phyloP scores from a whole-genome alignment of 2,113 vertebrate species.

The Xenopus borealis region DNA sequence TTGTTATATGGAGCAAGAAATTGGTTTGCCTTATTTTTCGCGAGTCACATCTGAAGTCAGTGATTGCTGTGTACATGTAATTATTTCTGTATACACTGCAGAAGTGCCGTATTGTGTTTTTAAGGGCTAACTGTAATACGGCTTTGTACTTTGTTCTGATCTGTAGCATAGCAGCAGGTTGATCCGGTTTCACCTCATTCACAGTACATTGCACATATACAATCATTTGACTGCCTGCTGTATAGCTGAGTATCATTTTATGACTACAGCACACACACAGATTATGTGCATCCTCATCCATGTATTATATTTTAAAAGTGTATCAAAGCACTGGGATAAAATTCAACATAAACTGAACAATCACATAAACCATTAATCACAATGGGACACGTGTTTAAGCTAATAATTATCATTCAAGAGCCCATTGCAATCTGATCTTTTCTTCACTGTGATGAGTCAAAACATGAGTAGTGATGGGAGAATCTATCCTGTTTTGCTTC shows the following conservation, averaged over 20 bases:
- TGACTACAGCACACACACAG: not conserved
- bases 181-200: not conserved
- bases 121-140: too few relatives aligned
- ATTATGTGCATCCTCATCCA: not conserved
- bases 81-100: too few relatives aligned
- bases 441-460: slow-evolving; percentile 21
- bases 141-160: too few relatives aligned
- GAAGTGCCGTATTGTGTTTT: too few relatives aligned
- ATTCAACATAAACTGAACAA: not conserved
- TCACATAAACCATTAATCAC: slow-evolving; percentile 20
- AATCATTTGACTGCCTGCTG: not conserved
- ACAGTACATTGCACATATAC: not conserved
- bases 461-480: too few relatives aligned
- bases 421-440: slow-evolving; percentile 26
- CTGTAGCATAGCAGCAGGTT: not conserved
- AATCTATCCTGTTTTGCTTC: too few relatives aligned
- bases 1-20: too few relatives aligned
- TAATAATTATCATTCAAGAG: slow-evolving; percentile 30
- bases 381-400: slow-evolving; percentile 14
- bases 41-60: too few relatives aligned
- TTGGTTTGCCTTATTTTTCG: too few relatives aligned
- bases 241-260: not conserved
- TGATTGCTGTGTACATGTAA: too few relatives aligned
- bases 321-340: not conserved
- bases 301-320: not conserved